phyloP scores from a whole-genome alignment of 2,888 invertebrate genomes.

The Caenorhabditis virilis region DNA sequence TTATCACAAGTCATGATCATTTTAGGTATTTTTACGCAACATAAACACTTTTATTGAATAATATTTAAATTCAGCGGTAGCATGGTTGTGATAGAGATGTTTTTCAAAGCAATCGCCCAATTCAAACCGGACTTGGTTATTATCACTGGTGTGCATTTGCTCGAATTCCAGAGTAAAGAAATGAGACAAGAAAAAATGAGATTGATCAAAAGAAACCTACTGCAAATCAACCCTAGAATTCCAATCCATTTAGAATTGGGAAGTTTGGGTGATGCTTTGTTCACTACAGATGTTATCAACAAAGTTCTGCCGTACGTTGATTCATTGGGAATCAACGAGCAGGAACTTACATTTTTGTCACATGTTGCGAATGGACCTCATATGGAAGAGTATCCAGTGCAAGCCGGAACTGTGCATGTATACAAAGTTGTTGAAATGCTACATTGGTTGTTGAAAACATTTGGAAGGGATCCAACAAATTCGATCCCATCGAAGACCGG shows the following conservation, averaged over 20 bases:
- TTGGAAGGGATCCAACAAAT: constrained; percentile 68
- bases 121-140: constrained; percentile 70
- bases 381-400: constrained; percentile 62
- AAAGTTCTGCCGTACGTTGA: constrained; percentile 69
- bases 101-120: constrained; percentile 69
- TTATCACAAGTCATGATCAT: constrained; percentile 71
- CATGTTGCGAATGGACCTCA: constrained; percentile 70
- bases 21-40: constrained; percentile 68
- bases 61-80: constrained; percentile 57
- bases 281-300: constrained; percentile 68
- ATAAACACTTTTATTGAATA: no score
- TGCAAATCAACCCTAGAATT: constrained; percentile 64
- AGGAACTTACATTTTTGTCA: constrained; percentile 70
- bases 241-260: constrained; percentile 72
- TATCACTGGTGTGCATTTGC: constrained; percentile 70
- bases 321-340: constrained; percentile 71
- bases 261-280: constrained; percentile 69
- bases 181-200: constrained; percentile 66
- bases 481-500: constrained; percentile 56
- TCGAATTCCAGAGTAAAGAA: constrained; percentile 69
- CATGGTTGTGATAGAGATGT: constrained; percentile 69
- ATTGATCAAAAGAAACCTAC: constrained; percentile 67
- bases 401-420: constrained; percentile 69
- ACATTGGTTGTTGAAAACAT: constrained; percentile 70
- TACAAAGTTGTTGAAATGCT: constrained; percentile 71